Percentiles rank a stretch among this genome's conserved stretches.
Conservation (phyloP, 2,797 vertebrate genomes). For the Gymnothorax reevesii region DNA sequence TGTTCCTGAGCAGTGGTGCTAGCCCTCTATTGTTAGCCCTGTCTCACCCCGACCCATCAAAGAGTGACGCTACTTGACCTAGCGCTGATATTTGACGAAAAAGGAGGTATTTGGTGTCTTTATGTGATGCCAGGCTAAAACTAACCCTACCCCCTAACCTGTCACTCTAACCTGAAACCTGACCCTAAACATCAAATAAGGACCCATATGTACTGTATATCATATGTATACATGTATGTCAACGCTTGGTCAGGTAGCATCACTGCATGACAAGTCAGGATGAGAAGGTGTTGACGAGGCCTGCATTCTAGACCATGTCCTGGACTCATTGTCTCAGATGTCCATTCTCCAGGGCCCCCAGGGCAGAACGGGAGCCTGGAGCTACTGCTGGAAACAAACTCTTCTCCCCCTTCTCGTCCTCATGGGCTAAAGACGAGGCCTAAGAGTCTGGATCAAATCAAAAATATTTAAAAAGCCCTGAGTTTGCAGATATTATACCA, state of each 20-base stretch:
- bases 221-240: too few species aligned
- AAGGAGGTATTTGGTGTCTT: too few species aligned
- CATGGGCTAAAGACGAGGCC: neutral
- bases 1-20: neutral
- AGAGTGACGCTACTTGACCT: too few species aligned
- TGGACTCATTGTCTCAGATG: neutral
- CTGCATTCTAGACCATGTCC: neutral
- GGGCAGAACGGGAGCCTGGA: neutral
- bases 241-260: too few species aligned
- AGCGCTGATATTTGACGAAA: too few species aligned
- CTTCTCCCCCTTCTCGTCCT: neutral
- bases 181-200: too few species aligned
- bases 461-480: neutral
- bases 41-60: too few species aligned
- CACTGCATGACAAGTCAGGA: too few species aligned
- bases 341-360: neutral
- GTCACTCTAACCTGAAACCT: too few species aligned
- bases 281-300: neutral
- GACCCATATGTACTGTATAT: too few species aligned
- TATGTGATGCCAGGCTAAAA: too few species aligned
- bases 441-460: neutral
- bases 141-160: too few species aligned
- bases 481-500: slow-evolving; percentile 5
- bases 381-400: neutral
- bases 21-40: neutral